These are phyloP conservation scores for Aphidius ervi DNA, from an alignment of 1,140 invertebrate species.

Conservation along the genomic window DNA sequence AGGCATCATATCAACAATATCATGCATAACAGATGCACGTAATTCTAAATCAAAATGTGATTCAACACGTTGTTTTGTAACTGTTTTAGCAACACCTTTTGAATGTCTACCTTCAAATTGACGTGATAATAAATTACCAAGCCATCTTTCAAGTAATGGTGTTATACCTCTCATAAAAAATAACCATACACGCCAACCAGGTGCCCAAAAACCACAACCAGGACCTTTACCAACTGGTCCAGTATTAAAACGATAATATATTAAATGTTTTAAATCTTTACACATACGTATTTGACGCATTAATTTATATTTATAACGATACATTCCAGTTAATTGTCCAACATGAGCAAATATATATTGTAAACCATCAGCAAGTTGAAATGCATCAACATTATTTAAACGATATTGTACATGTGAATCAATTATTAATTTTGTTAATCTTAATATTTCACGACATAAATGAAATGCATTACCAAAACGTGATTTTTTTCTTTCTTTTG, in stretches of 20 bases:
- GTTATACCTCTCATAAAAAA: constrained; percentile 99
- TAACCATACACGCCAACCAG: constrained; percentile 98
- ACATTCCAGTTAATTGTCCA: constrained; percentile 99
- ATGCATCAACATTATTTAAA: constrained; percentile 98
- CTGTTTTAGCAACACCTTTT: constrained; percentile 98
- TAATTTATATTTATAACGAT: constrained; percentile 98
- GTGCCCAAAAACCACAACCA: constrained; percentile 98
- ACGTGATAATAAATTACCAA: constrained; percentile 94
- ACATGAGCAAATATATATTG: constrained; percentile 99
- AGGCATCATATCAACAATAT: constrained; percentile 99
- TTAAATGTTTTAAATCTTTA: constrained; percentile 98
- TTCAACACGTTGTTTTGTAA: constrained; percentile 98
- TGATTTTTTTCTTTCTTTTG: constrained; percentile 99
- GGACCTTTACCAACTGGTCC: constrained; percentile 98
- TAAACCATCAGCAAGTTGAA: constrained; percentile 96
- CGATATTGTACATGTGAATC: constrained; percentile 99
- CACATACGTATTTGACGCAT: constrained; percentile 99
- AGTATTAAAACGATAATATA: constrained; percentile 99
- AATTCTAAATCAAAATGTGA: constrained; percentile 99
- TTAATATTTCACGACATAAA: constrained; percentile 95
- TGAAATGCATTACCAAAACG: constrained; percentile 99
- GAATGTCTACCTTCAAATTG: constrained; percentile 99
- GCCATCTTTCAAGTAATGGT: constrained; percentile 94
- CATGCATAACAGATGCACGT: constrained; percentile 98
- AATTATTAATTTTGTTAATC: constrained; percentile 96